Evolutionary conservation across 2,888 invertebrate genomes (phyloP).

Genomic region (Leptodirus hochenwartii): DNA sequence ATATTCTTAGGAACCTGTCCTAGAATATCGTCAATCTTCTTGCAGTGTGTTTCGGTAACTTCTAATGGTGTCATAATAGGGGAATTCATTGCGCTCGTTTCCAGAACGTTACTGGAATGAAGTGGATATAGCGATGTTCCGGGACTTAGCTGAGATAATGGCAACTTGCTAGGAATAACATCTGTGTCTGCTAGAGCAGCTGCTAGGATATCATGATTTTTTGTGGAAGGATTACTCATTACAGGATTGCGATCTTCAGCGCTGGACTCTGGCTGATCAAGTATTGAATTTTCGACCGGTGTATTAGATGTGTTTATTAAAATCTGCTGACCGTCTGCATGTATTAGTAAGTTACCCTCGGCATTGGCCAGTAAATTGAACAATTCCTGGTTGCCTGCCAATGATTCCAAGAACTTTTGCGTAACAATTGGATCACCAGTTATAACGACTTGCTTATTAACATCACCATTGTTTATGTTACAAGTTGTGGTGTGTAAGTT

Average conservation of each 20-base stretch:
- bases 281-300: conserved; percentile 10
- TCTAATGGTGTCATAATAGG: conserved; percentile 72
- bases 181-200: conserved; percentile 60
- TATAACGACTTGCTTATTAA: conserved; percentile 25
- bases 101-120: conserved; percentile 42
- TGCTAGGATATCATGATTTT: conserved; percentile 52
- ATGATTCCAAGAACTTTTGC: conserved; percentile 26
- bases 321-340: conserved; percentile 30
- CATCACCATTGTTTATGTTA: conserved; percentile 16
- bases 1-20: conserved; percentile 43
- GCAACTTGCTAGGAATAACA: conserved; percentile 30
- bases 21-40: conserved; percentile 23
- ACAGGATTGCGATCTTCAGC: no score
- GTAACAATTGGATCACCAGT: conserved; percentile 26
- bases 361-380: conserved; percentile 25
- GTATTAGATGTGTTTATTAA: conserved; percentile 21
- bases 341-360: conserved; percentile 26
- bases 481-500: conserved; percentile 17
- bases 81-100: conserved; percentile 59
- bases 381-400: conserved; percentile 25
- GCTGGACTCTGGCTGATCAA: not conserved
- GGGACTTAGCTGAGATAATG: conserved; percentile 37
- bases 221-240: no score
- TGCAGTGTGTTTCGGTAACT: conserved; percentile 36
- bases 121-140: conserved; percentile 40